Evolutionary conservation across 2,797 vertebrate species (phyloP).

Genomic region (Anas capensis): DNA sequence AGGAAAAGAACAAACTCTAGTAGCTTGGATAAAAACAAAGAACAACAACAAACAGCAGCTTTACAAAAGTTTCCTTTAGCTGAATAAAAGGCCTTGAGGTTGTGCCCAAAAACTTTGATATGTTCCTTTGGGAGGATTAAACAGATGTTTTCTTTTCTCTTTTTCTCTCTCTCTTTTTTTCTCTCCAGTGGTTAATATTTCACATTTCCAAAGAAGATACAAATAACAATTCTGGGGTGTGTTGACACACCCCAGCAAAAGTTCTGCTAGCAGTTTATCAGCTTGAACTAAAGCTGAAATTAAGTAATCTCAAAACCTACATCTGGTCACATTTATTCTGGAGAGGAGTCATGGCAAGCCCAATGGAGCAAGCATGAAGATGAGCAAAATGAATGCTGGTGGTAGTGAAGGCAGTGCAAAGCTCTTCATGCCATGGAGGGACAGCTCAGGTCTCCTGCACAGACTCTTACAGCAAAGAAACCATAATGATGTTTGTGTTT

Average conservation of each 20-base stretch:
- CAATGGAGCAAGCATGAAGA: background rate
- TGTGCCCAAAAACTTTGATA: background rate
- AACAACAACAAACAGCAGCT: background rate
- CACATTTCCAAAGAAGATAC: background rate
- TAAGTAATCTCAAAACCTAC: background rate
- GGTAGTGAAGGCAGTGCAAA: background rate
- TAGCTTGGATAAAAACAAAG: background rate
- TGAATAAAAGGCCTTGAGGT: slow-evolving; percentile 1
- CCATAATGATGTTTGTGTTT: background rate
- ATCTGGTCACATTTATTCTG: background rate
- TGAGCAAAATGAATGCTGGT: background rate
- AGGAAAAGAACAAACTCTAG: background rate
- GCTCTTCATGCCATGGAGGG: accelerated
- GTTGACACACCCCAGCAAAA: background rate
- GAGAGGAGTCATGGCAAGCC: background rate
- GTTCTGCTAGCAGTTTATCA: background rate
- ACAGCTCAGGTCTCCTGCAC: background rate
- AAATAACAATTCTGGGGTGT: background rate
- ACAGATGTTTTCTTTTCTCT: slow-evolving; percentile 21
- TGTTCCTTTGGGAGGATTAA: background rate
- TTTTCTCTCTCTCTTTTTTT: too few relatives aligned
- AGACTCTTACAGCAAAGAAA: background rate
- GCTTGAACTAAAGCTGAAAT: background rate
- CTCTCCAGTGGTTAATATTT: background rate
- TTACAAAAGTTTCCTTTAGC: background rate